These are phyloP conservation scores for Morus bassanus DNA, from an alignment of 2,797 vertebrate species.

Conservation along the genomic window DNA sequence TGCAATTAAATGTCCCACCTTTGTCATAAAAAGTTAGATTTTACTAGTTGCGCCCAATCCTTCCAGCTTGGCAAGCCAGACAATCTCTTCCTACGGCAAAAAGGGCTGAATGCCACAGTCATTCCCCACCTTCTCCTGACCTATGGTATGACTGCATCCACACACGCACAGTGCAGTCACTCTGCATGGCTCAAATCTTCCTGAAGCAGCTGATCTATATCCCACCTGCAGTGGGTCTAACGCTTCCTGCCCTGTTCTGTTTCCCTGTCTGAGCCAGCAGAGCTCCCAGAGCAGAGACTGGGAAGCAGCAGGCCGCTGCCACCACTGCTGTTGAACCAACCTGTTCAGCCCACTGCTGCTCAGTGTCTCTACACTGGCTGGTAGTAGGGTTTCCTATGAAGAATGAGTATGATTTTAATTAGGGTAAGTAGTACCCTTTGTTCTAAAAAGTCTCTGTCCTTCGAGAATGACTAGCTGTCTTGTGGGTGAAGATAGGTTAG, in stretches of 20 bases:
- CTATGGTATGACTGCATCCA: not conserved
- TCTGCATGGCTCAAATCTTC: not conserved
- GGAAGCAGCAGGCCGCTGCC: not conserved
- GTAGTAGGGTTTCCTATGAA: not conserved
- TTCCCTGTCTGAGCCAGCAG: not conserved
- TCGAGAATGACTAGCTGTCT: not conserved
- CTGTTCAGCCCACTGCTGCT: not conserved
- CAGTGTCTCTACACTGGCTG: not conserved
- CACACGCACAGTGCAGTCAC: not conserved
- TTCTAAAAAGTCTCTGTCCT: not conserved
- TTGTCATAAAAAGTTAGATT: not conserved
- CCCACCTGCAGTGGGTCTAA: fast-evolving
- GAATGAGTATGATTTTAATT: not conserved
- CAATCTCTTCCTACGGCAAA: not conserved
- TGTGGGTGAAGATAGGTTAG: not conserved
- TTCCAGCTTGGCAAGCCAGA: not conserved
- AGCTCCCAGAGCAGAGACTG: not conserved
- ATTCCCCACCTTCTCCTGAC: not conserved
- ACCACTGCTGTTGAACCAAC: not conserved
- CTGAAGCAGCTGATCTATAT: not conserved
- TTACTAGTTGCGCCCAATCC: not conserved
- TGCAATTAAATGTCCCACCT: not conserved
- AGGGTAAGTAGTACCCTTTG: not conserved
- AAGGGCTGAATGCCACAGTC: not conserved
- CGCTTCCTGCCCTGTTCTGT: not conserved